Base-by-base conservation (phyloP, 2,113 vertebrate genomes). In the Variabilichromis moorii region DNA sequence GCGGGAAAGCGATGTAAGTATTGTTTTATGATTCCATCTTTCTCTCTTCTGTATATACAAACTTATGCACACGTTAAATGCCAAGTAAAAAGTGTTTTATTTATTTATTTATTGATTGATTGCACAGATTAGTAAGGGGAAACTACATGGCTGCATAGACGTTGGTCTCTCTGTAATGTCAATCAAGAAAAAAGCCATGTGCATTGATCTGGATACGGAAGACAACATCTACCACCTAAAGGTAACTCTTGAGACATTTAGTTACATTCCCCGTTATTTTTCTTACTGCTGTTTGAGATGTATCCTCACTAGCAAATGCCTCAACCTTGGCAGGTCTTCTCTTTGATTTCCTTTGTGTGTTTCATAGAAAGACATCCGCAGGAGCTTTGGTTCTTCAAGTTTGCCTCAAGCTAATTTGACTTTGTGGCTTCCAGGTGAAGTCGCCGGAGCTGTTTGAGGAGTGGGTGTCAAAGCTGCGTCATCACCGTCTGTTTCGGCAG, bases 121-220 rank as follows among this genome's bases (percentile, higher is more conserved):
- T 90, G 45, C 45, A 13, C 84, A 99, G 98, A 93, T 98, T 71
- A 97, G 97, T 86, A 98, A 98, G 89, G 98, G 98, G 47, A 99
- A 99, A 92, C 91, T 98, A 45, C 98, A 98, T 9, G 99, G 99
- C 84, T 98, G 97, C 86, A 98, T 99, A 59, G 99, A 99, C 6
- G 97, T 99, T 2, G 99, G 99, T 10, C 97, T 99, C 79, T 99
- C 98, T 0, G 98, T 99, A 87, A 99, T 99, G 98, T 97, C 98
- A 2, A 97, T 99, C 83, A 99, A 99, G 94, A 99, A 99, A 93
- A 98, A 98, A 21, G 96, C 97, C 61, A 98, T 98, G 95, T 98
- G 98, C 91, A 97, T 99, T 37, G 99, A 99, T 89, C 91, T 99
- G 81, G 98, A 99, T 95, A 98, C 98, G 0, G 98, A 98, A 89